These are phyloP conservation scores for Verasper variegatus DNA, from an alignment of 2,113 vertebrate genomes.

Conservation along the genomic window DNA sequence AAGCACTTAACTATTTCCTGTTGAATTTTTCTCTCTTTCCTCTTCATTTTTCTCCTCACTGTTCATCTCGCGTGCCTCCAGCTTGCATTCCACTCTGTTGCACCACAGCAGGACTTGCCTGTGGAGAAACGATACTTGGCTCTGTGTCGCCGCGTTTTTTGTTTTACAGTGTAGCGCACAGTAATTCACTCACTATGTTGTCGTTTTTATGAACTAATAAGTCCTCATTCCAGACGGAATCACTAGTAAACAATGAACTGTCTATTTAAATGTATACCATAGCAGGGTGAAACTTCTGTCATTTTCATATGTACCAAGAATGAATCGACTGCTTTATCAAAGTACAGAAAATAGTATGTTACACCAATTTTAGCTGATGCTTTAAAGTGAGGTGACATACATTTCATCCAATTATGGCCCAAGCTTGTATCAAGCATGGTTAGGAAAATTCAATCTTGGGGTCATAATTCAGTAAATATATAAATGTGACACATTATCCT, in stretches of 20 bases:
- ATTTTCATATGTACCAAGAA: background rate
- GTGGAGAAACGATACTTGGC: slow-evolving; percentile 32
- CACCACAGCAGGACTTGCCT: slow-evolving; percentile 36
- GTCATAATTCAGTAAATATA: no score
- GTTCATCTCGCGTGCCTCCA: slow-evolving; percentile 46
- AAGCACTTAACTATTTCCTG: slow-evolving; percentile 65
- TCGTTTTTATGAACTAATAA: slow-evolving; percentile 20
- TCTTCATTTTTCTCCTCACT: slow-evolving; percentile 34
- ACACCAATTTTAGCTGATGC: background rate
- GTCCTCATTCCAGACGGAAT: slow-evolving; percentile 1
- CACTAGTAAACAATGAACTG: slow-evolving; percentile 16
- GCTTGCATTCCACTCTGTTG: slow-evolving; percentile 25
- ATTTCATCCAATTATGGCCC: no score
- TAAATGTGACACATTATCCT: no score
- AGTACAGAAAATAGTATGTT: background rate
- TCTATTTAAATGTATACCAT: slow-evolving; percentile 16
- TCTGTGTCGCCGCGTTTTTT: slow-evolving; percentile 8
- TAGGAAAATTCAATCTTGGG: no score
- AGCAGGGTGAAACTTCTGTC: background rate
- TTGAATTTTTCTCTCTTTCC: slow-evolving; percentile 52
- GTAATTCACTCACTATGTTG: slow-evolving; percentile 18
- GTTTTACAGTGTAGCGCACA: slow-evolving; percentile 35
- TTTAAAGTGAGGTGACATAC: background rate
- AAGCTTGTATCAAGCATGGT: no score
- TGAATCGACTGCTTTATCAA: background rate